A percentile compares a stretch with the other conserved stretches of the same genome.
Conservation (phyloP, 2,888 invertebrate genomes). For the Drosophila mercatorum region DNA sequence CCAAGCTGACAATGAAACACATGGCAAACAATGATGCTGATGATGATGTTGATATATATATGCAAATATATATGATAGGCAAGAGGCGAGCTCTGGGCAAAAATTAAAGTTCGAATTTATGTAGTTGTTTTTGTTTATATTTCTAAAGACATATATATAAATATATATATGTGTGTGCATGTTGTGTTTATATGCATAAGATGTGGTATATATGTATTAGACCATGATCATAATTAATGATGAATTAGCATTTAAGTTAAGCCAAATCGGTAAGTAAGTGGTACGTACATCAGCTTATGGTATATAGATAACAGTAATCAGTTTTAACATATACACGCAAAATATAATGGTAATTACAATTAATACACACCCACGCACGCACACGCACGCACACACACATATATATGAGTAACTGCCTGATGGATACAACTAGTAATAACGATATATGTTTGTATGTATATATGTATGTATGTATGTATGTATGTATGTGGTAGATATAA, state of each 20-base stretch:
- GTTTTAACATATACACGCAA: conserved; percentile 44
- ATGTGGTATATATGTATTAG: conserved; percentile 23
- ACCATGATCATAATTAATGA: conserved; percentile 43
- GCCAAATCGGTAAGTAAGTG: conserved; percentile 47
- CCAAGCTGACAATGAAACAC: conserved; percentile 34
- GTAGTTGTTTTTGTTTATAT: conserved; percentile 47
- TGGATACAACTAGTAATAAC: conserved; percentile 48
- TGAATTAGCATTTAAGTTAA: conserved; percentile 55
- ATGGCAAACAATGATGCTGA: conserved; percentile 10
- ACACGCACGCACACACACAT: conserved; percentile 5
- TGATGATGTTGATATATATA: conserved; percentile 12
- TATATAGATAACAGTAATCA: conserved; percentile 52
- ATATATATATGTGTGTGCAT: conserved; percentile 17
- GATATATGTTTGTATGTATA: conserved; percentile 23
- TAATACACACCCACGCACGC: conserved; percentile 1
- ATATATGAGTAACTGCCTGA: conserved; percentile 37
- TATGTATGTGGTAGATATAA: conserved; percentile 18
- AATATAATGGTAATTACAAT: conserved; percentile 34
- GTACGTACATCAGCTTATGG: conserved; percentile 51
- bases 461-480: conserved; percentile 16
- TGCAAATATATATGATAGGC: conserved; percentile 22
- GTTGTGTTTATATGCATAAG: conserved; percentile 10
- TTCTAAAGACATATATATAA: conserved; percentile 36
- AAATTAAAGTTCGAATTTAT: conserved; percentile 37
- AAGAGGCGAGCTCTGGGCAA: conserved; percentile 35